phyloP scores from a whole-genome alignment of 2,113 vertebrate genomes.

The Calyptomena viridis region DNA sequence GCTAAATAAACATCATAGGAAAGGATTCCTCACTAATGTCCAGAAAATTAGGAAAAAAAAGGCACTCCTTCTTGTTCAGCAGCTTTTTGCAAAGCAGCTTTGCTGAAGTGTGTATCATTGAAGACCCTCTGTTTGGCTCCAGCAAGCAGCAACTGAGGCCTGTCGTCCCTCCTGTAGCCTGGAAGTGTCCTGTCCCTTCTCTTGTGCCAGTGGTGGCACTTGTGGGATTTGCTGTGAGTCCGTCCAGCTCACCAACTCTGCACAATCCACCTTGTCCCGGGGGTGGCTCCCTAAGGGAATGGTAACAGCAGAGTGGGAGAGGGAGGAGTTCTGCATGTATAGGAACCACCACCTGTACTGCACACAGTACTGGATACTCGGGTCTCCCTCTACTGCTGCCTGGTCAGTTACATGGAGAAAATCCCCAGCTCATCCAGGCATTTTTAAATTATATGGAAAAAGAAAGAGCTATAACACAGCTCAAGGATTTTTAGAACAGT shows the following conservation, averaged over 20 bases:
- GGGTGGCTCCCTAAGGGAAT: neutral
- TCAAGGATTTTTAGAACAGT: neutral
- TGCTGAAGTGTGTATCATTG: neutral
- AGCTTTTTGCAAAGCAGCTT: neutral
- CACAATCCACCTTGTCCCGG: neutral
- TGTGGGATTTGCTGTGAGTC: accelerated
- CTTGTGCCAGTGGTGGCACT: neutral
- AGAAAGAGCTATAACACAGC: neutral
- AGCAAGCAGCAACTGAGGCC: neutral
- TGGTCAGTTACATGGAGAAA: neutral
- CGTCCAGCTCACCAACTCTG: neutral
- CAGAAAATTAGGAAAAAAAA: neutral
- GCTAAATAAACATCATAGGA: neutral
- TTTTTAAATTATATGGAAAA: neutral
- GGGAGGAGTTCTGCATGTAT: neutral
- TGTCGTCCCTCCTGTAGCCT: neutral
- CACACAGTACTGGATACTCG: accelerated
- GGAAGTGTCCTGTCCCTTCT: neutral
- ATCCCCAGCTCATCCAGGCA: neutral
- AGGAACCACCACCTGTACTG: neutral
- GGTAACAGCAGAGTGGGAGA: accelerated
- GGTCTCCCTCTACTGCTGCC: neutral
- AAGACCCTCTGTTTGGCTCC: neutral
- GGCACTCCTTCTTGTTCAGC: neutral
- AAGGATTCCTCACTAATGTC: neutral